Evolutionary conservation across 2,113 vertebrate genomes (phyloP).

Genomic region (Stictonetta naevosa): DNA sequence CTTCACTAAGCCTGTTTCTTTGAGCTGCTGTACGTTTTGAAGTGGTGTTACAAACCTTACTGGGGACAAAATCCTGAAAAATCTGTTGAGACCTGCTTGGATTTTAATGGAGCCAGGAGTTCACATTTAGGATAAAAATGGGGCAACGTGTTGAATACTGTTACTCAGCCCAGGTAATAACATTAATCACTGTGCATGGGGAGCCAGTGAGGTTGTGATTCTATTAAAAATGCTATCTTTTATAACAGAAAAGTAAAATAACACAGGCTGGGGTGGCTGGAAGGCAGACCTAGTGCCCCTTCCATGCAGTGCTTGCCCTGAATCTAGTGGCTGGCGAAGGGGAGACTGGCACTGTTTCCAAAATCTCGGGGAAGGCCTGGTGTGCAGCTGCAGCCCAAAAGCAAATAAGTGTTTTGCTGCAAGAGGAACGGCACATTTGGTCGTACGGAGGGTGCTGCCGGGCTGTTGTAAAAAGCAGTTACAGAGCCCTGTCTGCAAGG

Average conservation of each 20-base stretch:
- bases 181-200: not conserved
- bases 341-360: not conserved
- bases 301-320: not conserved
- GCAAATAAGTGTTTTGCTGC: not conserved
- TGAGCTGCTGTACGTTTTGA: not conserved
- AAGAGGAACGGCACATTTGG: not conserved
- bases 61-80: not conserved
- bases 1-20: not conserved
- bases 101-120: not conserved
- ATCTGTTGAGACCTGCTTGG: not conserved
- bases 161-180: not conserved
- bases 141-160: not conserved
- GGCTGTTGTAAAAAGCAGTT: not conserved
- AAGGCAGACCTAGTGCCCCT: not conserved
- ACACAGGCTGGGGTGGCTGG: not conserved
- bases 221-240: not conserved
- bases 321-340: not conserved
- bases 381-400: not conserved
- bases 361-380: fast-evolving
- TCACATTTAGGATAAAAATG: not conserved
- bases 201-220: not conserved
- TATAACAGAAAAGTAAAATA: not conserved
- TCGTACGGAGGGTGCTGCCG: not conserved
- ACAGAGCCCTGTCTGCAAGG: not conserved
- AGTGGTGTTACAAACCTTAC: not conserved